phyloP scores from a whole-genome alignment of 2,797 vertebrate species.

The Oceanodroma leucorhoa region DNA sequence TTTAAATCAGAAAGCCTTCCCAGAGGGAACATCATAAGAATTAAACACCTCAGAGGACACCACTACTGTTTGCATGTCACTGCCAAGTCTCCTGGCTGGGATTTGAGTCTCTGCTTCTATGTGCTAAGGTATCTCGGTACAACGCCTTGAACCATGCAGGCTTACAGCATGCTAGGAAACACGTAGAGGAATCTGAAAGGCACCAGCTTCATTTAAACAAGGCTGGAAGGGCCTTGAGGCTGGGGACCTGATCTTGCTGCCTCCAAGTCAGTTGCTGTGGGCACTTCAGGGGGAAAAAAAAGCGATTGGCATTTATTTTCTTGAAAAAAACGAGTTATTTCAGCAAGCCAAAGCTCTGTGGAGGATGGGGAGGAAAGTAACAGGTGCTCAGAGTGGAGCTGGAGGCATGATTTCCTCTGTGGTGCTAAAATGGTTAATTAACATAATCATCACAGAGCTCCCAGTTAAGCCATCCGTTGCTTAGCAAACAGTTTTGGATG shows the following conservation, averaged over 20 bases:
- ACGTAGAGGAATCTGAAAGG: not conserved
- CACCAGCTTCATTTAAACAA: not conserved
- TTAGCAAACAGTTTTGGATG: slow-evolving; percentile 61
- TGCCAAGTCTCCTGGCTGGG: not conserved
- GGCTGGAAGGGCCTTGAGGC: not conserved
- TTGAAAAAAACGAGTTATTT: not conserved
- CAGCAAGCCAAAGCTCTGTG: not conserved
- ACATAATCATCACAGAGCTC: slow-evolving; percentile 35
- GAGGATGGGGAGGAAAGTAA: not conserved
- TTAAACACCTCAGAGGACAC: not conserved
- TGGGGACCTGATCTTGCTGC: not conserved
- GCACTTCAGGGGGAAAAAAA: not conserved
- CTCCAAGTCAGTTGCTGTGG: not conserved
- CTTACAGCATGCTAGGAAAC: not conserved
- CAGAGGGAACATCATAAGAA: not conserved
- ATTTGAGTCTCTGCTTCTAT: not conserved
- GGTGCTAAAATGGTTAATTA: slow-evolving; percentile 54
- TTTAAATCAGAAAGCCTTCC: not conserved
- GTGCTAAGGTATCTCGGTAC: not conserved
- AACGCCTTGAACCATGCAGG: not conserved
- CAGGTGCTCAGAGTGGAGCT: slow-evolving; percentile 8
- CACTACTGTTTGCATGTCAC: not conserved
- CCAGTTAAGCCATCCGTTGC: slow-evolving; percentile 56
- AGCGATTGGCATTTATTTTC: not conserved
- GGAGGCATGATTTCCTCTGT: not conserved